These are phyloP conservation scores for Oryzias curvinotus DNA, from an alignment of 2,113 vertebrate genomes.

Conservation along the genomic window DNA sequence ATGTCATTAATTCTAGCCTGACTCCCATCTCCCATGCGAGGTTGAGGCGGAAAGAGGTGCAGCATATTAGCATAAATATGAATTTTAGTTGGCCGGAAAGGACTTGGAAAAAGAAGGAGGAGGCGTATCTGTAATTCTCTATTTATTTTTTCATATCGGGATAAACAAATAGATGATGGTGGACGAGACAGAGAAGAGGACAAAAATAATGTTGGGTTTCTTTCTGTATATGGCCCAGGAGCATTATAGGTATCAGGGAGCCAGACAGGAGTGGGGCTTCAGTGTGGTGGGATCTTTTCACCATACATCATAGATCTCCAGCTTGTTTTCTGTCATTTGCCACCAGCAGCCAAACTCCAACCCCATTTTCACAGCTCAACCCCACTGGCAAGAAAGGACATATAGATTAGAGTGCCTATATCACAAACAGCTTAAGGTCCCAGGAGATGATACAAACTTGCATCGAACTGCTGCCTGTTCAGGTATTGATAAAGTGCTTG, in stretches of 20 bases:
- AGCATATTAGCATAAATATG: slow-evolving; percentile 80
- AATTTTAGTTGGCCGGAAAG: slow-evolving; percentile 80
- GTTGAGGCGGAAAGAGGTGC: slow-evolving; percentile 62
- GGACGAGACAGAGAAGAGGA: slow-evolving; percentile 36
- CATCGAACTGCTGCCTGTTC: slow-evolving; percentile 15
- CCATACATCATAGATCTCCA: slow-evolving; percentile 14
- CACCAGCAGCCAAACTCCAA: slow-evolving; percentile 9
- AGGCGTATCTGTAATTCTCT: slow-evolving; percentile 73
- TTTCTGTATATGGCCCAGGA: slow-evolving; percentile 36
- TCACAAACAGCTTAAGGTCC: slow-evolving; percentile 36
- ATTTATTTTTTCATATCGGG: slow-evolving; percentile 66
- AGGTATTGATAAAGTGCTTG: neutral
- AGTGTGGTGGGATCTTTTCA: slow-evolving; percentile 28
- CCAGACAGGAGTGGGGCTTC: slow-evolving; percentile 10
- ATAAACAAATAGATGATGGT: slow-evolving; percentile 67
- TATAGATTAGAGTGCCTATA: slow-evolving; percentile 37
- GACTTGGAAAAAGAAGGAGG: slow-evolving; percentile 70
- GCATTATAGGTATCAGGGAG: slow-evolving; percentile 30
- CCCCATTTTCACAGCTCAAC: slow-evolving; percentile 22
- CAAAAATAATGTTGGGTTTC: slow-evolving; percentile 33
- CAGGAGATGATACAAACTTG: slow-evolving; percentile 25
- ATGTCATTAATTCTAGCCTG: slow-evolving; percentile 80
- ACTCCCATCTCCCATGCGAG: slow-evolving; percentile 73
- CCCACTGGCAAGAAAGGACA: slow-evolving; percentile 26
- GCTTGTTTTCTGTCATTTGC: slow-evolving; percentile 27